Conservation (phyloP, 2,113 vertebrate species). For the Pangasianodon hypophthalmus region DNA sequence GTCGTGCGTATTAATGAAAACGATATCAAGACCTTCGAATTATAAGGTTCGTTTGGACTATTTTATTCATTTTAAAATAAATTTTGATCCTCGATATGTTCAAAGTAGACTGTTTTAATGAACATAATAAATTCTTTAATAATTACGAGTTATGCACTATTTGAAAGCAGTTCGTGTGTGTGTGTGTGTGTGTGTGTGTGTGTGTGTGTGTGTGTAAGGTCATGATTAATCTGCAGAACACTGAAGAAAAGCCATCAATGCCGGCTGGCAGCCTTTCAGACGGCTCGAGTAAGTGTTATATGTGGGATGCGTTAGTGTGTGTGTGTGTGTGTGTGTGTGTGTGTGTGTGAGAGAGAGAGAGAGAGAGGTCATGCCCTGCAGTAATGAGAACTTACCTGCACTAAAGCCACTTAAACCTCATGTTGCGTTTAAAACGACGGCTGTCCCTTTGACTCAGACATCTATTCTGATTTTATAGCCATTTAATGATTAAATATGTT, state of each 20-base stretch:
- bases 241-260: not conserved
- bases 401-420: not conserved
- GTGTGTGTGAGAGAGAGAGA: slow-evolving; percentile 6
- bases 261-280: not conserved
- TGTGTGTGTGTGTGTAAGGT: too few relatives aligned
- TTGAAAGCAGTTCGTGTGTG: too few relatives aligned
- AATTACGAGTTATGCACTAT: too few relatives aligned
- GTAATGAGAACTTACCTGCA: not conserved
- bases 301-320: not conserved
- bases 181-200: too few relatives aligned
- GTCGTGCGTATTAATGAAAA: too few relatives aligned
- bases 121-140: too few relatives aligned
- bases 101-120: too few relatives aligned
- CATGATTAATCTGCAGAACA: not conserved
- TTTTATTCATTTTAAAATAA: too few relatives aligned
- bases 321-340: slow-evolving; percentile 21
- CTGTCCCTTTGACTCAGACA: not conserved
- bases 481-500: not conserved
- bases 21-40: too few relatives aligned
- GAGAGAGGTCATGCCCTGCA: not conserved
- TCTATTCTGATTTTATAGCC: not conserved
- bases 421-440: not conserved
- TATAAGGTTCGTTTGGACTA: too few relatives aligned
- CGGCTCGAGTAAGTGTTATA: not conserved
- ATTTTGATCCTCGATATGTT: too few relatives aligned